Percentiles rank a stretch among this genome's conserved stretches.
phyloP scores from a whole-genome alignment of 2,888 invertebrate species.

The Caenorhabditis auriculariae region DNA sequence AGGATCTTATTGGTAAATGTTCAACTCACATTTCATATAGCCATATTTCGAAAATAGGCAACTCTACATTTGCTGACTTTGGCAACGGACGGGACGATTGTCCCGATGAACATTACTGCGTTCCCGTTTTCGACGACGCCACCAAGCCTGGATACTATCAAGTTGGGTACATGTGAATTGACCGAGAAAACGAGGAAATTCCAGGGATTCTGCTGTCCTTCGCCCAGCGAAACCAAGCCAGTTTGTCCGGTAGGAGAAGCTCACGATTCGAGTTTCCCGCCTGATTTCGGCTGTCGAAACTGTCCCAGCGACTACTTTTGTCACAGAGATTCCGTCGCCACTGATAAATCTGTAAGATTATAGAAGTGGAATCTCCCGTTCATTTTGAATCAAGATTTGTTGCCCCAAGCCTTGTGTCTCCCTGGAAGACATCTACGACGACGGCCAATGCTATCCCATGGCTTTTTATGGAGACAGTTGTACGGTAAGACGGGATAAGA shows the following conservation, averaged over 20 bases:
- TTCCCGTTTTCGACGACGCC: slow-evolving; percentile 56
- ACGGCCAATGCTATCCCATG: slow-evolving; percentile 56
- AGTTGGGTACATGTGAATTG: slow-evolving; percentile 8
- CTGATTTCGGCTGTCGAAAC: slow-evolving; percentile 44
- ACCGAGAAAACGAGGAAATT: slow-evolving; percentile 7
- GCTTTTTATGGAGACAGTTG: slow-evolving; percentile 58
- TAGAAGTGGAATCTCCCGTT: neutral
- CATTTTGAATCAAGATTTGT: slow-evolving; percentile 44
- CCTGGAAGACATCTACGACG: slow-evolving; percentile 57
- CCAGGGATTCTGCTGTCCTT: slow-evolving; percentile 59
- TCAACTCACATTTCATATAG: neutral
- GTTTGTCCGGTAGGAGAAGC: slow-evolving; percentile 58
- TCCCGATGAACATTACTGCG: slow-evolving; percentile 53
- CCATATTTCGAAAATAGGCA: neutral
- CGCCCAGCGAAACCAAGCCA: slow-evolving; percentile 49
- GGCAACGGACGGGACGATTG: slow-evolving; percentile 32
- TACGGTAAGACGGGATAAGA: slow-evolving; percentile 33
- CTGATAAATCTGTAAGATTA: slow-evolving; percentile 45
- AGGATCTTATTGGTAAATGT: neutral
- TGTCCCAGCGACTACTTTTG: slow-evolving; percentile 59
- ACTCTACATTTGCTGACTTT: neutral
- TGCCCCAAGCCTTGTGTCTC: slow-evolving; percentile 61
- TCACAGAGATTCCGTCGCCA: slow-evolving; percentile 51
- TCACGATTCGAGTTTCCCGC: slow-evolving; percentile 47
- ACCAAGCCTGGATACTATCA: slow-evolving; percentile 45